These are phyloP conservation scores for Hirtodrosophila confusa DNA, from an alignment of 2,888 invertebrate species.

Conservation along the genomic window DNA sequence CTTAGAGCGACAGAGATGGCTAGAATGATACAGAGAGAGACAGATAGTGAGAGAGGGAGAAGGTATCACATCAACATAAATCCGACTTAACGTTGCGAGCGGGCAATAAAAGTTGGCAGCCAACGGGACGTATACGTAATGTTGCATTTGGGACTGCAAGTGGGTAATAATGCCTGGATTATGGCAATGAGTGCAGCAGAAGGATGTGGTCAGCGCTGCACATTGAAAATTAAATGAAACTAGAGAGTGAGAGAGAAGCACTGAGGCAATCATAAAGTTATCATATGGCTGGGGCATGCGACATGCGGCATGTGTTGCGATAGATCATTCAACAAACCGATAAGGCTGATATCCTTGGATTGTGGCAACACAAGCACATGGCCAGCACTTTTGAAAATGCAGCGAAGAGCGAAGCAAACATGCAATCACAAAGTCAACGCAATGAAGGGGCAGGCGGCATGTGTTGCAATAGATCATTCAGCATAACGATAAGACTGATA, in stretches of 20 bases:
- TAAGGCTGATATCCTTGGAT: slow-evolving; percentile 34
- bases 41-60: slow-evolving; percentile 1
- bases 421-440: slow-evolving; percentile 44
- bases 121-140: slow-evolving; percentile 52
- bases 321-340: slow-evolving; percentile 16
- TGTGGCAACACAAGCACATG: no score
- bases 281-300: no score
- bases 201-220: slow-evolving; percentile 46
- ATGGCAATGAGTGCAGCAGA: slow-evolving; percentile 45
- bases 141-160: slow-evolving; percentile 38
- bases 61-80: slow-evolving; percentile 69
- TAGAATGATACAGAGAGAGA: not conserved
- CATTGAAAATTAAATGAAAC: not conserved
- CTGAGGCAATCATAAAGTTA: no score
- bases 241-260: not conserved
- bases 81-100: slow-evolving; percentile 72
- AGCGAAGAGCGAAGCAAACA: slow-evolving; percentile 7
- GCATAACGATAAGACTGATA: not conserved
- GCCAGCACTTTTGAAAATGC: no score
- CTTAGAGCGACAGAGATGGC: not conserved
- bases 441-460: slow-evolving; percentile 2
- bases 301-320: no score
- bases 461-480: not conserved
- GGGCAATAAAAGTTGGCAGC: slow-evolving; percentile 54
- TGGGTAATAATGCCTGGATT: slow-evolving; percentile 52